These are phyloP conservation scores for Thalassophryne amazonica DNA, from an alignment of 2,797 vertebrate genomes.

Conservation along the genomic window DNA sequence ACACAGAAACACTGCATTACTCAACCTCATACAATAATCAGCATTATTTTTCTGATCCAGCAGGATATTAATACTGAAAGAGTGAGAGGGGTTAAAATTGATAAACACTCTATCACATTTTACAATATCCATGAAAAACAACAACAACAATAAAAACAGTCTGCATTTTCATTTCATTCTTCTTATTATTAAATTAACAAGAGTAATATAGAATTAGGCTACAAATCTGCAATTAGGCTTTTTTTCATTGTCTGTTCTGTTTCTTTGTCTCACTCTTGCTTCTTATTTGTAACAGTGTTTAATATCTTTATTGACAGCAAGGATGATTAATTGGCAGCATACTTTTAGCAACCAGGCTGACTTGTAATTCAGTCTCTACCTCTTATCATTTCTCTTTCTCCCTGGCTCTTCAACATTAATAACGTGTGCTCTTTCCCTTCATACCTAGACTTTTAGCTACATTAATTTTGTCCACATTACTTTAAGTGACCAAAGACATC, in stretches of 20 bases:
- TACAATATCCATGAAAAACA: conserved; percentile 18
- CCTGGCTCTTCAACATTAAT: too few relatives aligned
- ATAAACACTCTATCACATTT: conserved; percentile 9
- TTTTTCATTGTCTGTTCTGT: neutral
- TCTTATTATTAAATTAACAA: too few relatives aligned
- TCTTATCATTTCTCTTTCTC: too few relatives aligned
- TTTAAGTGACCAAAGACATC: neutral
- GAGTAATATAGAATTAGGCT: neutral
- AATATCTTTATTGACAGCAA: conserved; percentile 23
- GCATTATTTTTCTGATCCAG: conserved; percentile 15
- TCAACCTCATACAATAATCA: conserved; percentile 41
- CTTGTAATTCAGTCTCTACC: neutral
- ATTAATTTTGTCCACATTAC: neutral
- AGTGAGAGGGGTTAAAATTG: conserved; percentile 2
- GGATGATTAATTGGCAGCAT: neutral
- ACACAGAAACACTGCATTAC: conserved; percentile 26
- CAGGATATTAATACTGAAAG: conserved; percentile 56
- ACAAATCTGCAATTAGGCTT: neutral
- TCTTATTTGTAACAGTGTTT: conserved; percentile 18
- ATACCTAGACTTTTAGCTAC: neutral
- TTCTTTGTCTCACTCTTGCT: conserved; percentile 1
- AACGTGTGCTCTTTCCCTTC: neutral
- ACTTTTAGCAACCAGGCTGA: neutral
- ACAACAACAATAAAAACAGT: conserved; percentile 22
- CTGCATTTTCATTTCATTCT: conserved; percentile 31